Percentiles rank a stretch among this genome's conserved stretches.
Evolutionary conservation across 2,888 invertebrate species (phyloP).

Genomic region (Scaptomyza caliginosa): DNA sequence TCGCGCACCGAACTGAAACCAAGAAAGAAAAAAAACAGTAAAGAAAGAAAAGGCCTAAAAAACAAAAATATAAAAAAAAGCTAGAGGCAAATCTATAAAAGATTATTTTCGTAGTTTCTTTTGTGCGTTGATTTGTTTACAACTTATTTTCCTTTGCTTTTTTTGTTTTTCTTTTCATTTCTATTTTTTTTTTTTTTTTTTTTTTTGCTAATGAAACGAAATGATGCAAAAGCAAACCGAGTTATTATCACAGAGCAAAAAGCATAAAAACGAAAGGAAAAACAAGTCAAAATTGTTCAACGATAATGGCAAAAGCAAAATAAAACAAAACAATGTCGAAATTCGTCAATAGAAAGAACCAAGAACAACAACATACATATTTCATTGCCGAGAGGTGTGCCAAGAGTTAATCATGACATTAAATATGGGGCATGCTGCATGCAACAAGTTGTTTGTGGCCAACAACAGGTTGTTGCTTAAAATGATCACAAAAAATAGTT

Average conservation of each 20-base stretch:
- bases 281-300: slow-evolving; percentile 44
- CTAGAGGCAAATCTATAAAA: slow-evolving; percentile 63
- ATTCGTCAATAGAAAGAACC: slow-evolving; percentile 47
- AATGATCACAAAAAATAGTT: background rate
- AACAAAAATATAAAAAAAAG: slow-evolving; percentile 26
- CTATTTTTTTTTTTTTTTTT: background rate
- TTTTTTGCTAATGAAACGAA: slow-evolving; percentile 63
- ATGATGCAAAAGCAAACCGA: slow-evolving; percentile 30
- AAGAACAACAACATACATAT: background rate
- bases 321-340: slow-evolving; percentile 59
- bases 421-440: slow-evolving; percentile 12
- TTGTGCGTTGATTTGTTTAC: slow-evolving; percentile 79
- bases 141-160: slow-evolving; percentile 65
- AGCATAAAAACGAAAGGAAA: slow-evolving; percentile 36
- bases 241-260: slow-evolving; percentile 67
- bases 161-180: slow-evolving; percentile 45
- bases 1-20: slow-evolving; percentile 42
- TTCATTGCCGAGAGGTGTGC: slow-evolving; percentile 43
- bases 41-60: slow-evolving; percentile 4
- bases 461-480: background rate
- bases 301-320: slow-evolving; percentile 59
- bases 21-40: slow-evolving; percentile 27
- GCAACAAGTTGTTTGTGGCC: slow-evolving; percentile 16
- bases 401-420: slow-evolving; percentile 24
- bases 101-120: slow-evolving; percentile 80